Evolutionary conservation across 2,888 invertebrate species (phyloP).

Genomic region (Nycteola revayana): DNA sequence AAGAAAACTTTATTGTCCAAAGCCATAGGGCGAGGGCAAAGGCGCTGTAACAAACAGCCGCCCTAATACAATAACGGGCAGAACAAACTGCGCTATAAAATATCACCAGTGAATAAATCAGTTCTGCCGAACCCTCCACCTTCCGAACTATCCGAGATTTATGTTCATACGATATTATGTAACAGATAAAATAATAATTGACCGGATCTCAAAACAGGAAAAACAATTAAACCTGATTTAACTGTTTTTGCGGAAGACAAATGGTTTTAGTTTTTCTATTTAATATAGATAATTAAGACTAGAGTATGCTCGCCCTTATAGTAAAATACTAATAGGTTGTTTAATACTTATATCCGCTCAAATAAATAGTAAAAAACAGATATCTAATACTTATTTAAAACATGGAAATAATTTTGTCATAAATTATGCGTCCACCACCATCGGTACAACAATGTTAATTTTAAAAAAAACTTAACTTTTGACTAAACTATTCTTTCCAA

Average conservation of each 20-base stretch:
- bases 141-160: slow-evolving; percentile 66
- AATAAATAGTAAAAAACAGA: too few relatives aligned
- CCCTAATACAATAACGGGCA: slow-evolving; percentile 86
- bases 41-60: slow-evolving; percentile 75
- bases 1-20: slow-evolving; percentile 18
- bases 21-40: slow-evolving; percentile 35
- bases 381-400: too few relatives aligned
- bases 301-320: too few relatives aligned
- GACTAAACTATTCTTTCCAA: too few relatives aligned
- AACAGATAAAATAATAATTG: slow-evolving; percentile 75
- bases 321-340: slow-evolving; percentile 2
- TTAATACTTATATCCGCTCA: too few relatives aligned
- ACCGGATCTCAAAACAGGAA: slow-evolving; percentile 38
- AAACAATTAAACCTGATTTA: not conserved
- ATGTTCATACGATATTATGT: slow-evolving; percentile 68
- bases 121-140: slow-evolving; percentile 66
- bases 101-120: slow-evolving; percentile 85
- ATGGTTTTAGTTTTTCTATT: too few relatives aligned
- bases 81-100: slow-evolving; percentile 86
- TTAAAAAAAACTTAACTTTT: too few relatives aligned
- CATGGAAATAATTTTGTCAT: too few relatives aligned
- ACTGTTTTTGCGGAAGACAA: too few relatives aligned
- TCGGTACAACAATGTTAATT: too few relatives aligned
- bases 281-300: too few relatives aligned
- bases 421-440: too few relatives aligned